These are phyloP conservation scores for Pterostichus niger DNA, from an alignment of 2,888 invertebrate genomes.

Conservation along the genomic window DNA sequence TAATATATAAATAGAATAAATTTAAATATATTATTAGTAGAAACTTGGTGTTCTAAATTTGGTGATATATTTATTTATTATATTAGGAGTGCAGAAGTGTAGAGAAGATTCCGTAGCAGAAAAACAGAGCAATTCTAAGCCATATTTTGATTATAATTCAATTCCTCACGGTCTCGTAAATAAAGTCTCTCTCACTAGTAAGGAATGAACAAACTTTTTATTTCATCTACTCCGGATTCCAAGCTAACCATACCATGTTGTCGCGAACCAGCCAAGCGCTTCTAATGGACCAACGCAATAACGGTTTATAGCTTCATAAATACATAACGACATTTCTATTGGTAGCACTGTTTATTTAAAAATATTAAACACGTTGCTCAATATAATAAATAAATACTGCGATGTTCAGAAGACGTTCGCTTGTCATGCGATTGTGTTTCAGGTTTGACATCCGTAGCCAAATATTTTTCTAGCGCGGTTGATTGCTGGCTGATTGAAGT, in stretches of 20 bases:
- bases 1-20: too few species aligned
- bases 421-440: conserved; percentile 17
- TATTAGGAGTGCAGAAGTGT: too few species aligned
- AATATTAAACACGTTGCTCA: conserved; percentile 20
- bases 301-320: conserved; percentile 61
- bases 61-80: too few species aligned
- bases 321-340: conserved; percentile 59
- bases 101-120: too few species aligned
- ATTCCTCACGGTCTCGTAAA: conserved; percentile 26
- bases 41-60: too few species aligned
- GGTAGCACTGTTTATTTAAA: conserved; percentile 60
- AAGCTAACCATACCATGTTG: neutral
- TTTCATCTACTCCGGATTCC: conserved; percentile 32
- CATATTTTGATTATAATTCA: conserved; percentile 19
- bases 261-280: conserved; percentile 47
- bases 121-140: neutral
- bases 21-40: too few species aligned
- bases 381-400: too few species aligned
- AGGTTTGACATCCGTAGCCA: conserved; percentile 9
- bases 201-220: conserved; percentile 23
- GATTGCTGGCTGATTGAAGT: conserved; percentile 35
- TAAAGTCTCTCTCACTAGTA: neutral
- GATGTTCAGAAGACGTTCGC: neutral
- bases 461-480: conserved; percentile 47
- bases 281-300: conserved; percentile 57